Percentiles rank a stretch among this genome's conserved stretches.
Conservation (phyloP, 2,113 vertebrate genomes). For the Bagarius yarrelli region DNA sequence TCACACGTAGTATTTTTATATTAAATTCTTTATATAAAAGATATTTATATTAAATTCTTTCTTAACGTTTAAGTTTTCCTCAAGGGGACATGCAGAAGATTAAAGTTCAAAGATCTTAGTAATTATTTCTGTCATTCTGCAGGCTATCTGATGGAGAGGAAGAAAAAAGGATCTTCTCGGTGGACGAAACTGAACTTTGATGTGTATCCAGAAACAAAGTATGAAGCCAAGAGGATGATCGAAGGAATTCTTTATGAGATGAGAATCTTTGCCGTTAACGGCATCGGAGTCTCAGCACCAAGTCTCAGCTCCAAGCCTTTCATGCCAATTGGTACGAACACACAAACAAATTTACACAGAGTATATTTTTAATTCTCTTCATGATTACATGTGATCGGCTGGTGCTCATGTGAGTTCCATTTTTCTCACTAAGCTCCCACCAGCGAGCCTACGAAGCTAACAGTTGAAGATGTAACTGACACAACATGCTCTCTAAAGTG, state of each 20-base stretch:
- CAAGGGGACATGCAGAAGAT: not conserved
- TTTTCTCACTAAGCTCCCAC: constrained; percentile 75
- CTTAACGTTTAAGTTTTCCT: not conserved
- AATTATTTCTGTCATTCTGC: not conserved
- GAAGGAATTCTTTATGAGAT: constrained; percentile 88
- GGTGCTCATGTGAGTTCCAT: not conserved
- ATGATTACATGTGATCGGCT: not conserved
- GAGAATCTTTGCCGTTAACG: constrained; percentile 83
- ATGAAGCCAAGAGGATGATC: constrained; percentile 88
- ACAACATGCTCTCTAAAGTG: constrained; percentile 83
- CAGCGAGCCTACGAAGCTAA: constrained; percentile 78
- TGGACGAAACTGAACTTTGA: constrained; percentile 94
- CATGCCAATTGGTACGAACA: constrained; percentile 73
- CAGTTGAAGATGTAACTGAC: constrained; percentile 81
- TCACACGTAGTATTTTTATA: not conserved
- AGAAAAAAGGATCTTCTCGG: constrained; percentile 86
- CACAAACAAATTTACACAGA: not conserved
- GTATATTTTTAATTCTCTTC: not conserved
- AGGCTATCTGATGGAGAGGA: constrained; percentile 91
- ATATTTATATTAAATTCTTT: too few species aligned
- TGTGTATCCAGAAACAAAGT: constrained; percentile 71
- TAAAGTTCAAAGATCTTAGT: too few species aligned
- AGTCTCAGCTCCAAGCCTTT: constrained; percentile 77
- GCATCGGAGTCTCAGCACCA: constrained; percentile 81
- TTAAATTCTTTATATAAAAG: too few species aligned